phyloP scores from a whole-genome alignment of 2,113 vertebrate species.

The Entosphenus tridentatus region DNA sequence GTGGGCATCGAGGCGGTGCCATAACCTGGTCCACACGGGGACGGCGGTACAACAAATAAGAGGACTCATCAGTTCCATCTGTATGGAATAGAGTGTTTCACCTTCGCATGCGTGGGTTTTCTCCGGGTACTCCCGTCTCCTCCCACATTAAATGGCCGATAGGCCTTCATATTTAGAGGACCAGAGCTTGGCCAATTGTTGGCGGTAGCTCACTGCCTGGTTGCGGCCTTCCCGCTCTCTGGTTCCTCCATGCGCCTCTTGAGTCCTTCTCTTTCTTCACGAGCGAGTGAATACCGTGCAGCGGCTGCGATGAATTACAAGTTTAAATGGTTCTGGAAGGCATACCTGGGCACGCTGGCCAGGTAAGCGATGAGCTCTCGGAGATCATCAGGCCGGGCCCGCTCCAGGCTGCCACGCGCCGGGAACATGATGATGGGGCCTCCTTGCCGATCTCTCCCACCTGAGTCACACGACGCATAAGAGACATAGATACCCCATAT shows the following conservation, averaged over 20 bases:
- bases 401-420: slow-evolving; percentile 86
- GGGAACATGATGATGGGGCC: slow-evolving; percentile 91
- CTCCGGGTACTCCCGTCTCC: not conserved
- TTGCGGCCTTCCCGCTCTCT: not conserved
- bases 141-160: not conserved
- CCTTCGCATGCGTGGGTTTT: not conserved
- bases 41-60: no score
- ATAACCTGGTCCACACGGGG: no score
- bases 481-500: not conserved
- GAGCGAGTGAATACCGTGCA: not conserved
- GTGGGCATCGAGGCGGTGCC: no score
- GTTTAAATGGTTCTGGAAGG: not conserved
- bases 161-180: not conserved
- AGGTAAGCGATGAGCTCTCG: slow-evolving; percentile 88
- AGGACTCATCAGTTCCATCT: not conserved
- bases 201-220: not conserved
- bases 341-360: slow-evolving; percentile 74
- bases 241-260: not conserved
- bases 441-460: slow-evolving; percentile 86
- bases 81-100: not conserved
- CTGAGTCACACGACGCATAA: slow-evolving; percentile 23
- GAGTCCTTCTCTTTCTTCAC: not conserved
- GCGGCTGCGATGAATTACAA: not conserved
- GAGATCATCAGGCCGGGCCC: slow-evolving; percentile 94
- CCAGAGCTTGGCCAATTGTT: not conserved